These are phyloP conservation scores for Cheirogaleus medius DNA, from an alignment of 2,113 vertebrate genomes.

Conservation along the genomic window DNA sequence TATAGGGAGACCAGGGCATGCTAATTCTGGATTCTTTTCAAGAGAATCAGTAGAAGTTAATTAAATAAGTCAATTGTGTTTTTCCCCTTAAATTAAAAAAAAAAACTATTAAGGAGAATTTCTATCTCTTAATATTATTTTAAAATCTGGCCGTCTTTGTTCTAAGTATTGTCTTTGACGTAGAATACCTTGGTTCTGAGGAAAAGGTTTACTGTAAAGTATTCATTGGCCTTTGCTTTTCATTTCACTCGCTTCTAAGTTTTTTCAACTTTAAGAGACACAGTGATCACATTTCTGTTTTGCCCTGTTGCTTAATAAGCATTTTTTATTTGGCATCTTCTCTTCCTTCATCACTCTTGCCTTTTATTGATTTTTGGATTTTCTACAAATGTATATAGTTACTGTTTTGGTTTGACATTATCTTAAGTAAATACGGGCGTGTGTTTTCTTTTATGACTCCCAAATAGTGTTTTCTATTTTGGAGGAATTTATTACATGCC, in stretches of 20 bases:
- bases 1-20: background rate
- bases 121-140: background rate
- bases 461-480: background rate
- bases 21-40: background rate
- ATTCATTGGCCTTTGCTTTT: background rate
- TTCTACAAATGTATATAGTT: background rate
- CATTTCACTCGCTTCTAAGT: background rate
- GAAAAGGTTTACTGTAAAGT: background rate
- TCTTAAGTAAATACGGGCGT: background rate
- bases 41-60: background rate
- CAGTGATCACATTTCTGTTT: background rate
- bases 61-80: background rate
- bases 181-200: background rate
- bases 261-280: background rate
- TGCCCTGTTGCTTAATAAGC: background rate
- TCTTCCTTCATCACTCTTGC: background rate
- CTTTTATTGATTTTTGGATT: background rate
- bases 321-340: background rate
- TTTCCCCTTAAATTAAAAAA: background rate
- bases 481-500: background rate
- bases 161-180: background rate
- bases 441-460: background rate
- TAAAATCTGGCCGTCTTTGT: background rate
- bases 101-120: background rate
- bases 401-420: background rate